Percentiles rank a stretch among this genome's conserved stretches.
Conservation (phyloP, 2,113 vertebrate genomes). For the Pedetes capensis region DNA sequence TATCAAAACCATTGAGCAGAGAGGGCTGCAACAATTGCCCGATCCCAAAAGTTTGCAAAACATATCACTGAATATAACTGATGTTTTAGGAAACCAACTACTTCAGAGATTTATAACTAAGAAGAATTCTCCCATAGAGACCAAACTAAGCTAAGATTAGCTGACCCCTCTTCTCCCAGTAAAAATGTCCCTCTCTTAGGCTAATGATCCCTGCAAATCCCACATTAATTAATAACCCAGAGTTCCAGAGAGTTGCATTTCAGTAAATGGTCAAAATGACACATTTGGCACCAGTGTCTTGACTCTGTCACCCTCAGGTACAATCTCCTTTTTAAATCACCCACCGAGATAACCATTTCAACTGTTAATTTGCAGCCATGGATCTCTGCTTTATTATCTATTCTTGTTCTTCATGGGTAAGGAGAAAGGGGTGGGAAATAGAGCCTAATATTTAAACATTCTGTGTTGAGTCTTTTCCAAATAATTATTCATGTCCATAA, state of each 20-base stretch:
- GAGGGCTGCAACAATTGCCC: not conserved
- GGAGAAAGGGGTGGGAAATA: not conserved
- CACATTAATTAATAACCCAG: conserved; percentile 2
- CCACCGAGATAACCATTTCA: not conserved
- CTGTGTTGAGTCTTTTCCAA: not conserved
- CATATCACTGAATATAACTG: conserved; percentile 9
- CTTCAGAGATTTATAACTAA: conserved; percentile 19
- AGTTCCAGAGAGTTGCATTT: not conserved
- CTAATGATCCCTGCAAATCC: conserved; percentile 3
- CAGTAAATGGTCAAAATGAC: conserved; percentile 25
- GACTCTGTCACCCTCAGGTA: not conserved
- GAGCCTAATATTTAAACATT: not conserved
- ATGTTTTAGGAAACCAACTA: conserved; percentile 36
- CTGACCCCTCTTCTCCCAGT: not conserved
- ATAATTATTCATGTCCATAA: not conserved
- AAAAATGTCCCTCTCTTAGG: conserved; percentile 37
- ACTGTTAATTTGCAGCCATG: not conserved
- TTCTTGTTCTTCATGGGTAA: not conserved
- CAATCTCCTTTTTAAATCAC: not conserved
- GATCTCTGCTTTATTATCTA: not conserved
- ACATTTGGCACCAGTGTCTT: not conserved
- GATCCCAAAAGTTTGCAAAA: conserved; percentile 31
- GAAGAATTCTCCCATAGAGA: conserved; percentile 15
- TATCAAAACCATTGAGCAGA: conserved; percentile 45
- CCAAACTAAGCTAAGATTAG: conserved; percentile 35